Evolutionary conservation across 1,140 invertebrate genomes (phyloP).

Genomic region (Aphis craccivora): DNA sequence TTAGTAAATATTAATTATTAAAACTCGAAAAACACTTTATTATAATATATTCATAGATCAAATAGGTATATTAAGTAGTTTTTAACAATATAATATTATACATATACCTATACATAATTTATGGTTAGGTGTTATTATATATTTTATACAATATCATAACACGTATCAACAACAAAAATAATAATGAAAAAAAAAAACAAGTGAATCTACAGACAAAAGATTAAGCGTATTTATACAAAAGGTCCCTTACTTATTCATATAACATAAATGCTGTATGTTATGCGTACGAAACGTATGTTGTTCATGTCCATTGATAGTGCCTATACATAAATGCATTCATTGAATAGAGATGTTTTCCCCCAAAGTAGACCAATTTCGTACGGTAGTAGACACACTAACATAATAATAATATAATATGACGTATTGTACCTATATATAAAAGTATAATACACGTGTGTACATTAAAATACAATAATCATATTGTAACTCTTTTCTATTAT

Average conservation of each 20-base stretch:
- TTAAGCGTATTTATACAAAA: slow-evolving; percentile 8
- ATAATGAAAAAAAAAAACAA: neutral
- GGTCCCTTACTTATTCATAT: slow-evolving; percentile 30
- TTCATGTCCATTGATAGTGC: slow-evolving; percentile 16
- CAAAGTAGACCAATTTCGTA: slow-evolving; percentile 49
- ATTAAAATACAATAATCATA: neutral
- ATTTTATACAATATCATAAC: neutral
- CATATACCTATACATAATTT: too few species aligned
- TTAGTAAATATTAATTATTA: neutral
- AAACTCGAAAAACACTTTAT: neutral
- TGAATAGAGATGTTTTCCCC: slow-evolving; percentile 49
- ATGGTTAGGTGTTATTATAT: neutral
- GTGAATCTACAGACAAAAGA: slow-evolving; percentile 47
- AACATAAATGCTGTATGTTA: neutral
- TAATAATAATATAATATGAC: neutral
- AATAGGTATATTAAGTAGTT: neutral
- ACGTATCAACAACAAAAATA: neutral
- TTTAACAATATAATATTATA: neutral
- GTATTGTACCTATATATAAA: neutral
- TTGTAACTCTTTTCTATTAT: slow-evolving; percentile 15
- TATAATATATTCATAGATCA: too few species aligned
- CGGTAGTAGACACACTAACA: neutral
- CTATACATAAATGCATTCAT: neutral
- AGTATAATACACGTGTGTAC: neutral
- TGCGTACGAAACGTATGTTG: neutral